Conservation (phyloP, 2,797 vertebrate genomes). For the Erithacus rubecula region DNA sequence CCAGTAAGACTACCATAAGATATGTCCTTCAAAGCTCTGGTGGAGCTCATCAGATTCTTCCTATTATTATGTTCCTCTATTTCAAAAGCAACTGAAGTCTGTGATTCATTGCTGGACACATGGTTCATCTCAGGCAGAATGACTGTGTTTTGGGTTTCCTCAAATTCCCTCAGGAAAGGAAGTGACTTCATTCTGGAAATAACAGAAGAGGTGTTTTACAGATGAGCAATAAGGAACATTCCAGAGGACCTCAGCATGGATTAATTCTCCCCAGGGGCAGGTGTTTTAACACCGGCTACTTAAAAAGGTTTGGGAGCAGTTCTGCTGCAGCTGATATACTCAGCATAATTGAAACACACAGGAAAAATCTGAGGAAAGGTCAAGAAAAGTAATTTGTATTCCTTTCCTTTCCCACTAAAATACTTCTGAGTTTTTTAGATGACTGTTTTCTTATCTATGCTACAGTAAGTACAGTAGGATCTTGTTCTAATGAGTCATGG, state of each 20-base stretch:
- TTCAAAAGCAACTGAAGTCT: slow-evolving; percentile 72
- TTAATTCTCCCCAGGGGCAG: background rate
- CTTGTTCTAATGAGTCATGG: background rate
- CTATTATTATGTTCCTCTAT: slow-evolving; percentile 79
- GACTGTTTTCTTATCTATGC: background rate
- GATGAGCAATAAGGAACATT: background rate
- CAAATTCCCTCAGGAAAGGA: slow-evolving; percentile 71
- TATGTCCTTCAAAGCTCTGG: slow-evolving; percentile 26
- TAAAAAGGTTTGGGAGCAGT: background rate
- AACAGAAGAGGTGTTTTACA: slow-evolving; percentile 11
- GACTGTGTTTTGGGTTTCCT: slow-evolving; percentile 61
- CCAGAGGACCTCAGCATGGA: background rate
- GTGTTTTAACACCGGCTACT: background rate
- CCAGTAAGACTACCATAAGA: slow-evolving; percentile 24
- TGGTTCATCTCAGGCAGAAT: slow-evolving; percentile 37
- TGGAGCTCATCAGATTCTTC: slow-evolving; percentile 71
- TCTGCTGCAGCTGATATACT: background rate
- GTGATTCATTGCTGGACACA: slow-evolving; percentile 62
- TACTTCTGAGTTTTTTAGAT: background rate
- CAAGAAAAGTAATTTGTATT: background rate
- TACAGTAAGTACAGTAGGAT: background rate
- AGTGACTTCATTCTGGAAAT: slow-evolving; percentile 75
- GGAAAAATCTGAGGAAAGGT: background rate
- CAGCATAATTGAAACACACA: background rate
- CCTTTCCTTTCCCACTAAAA: background rate